Base-by-base conservation (phyloP, 2,113 vertebrate species). In the Silurus glanis region DNA sequence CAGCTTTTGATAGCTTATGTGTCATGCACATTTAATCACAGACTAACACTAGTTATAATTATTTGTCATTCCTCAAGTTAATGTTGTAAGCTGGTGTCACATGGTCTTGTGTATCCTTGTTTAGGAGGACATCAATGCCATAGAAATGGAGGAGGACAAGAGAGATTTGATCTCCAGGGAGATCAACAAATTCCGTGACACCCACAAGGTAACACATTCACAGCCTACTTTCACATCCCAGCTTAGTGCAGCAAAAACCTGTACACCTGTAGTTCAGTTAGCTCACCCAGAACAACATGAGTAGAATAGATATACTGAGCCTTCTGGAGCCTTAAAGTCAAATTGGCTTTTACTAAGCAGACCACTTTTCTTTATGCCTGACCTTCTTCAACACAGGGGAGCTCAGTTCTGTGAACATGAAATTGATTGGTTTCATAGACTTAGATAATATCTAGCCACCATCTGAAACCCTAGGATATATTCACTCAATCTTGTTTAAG, bases 161-260 rank as follows among this genome's bases (percentile, higher is more conserved):
- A 97, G 98, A 95, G 98, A 99, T 96, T 96, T 99, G 95, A 99
- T 99, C 96, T 99, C 98, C 90, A 96, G 98, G 95, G 98, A 99
- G 96, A 99, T 99, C 95, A 99, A 97, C 97, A 99, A 99, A 97
- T 99, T 99, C 94, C 97, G 98, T 91, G 98, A 99, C 93, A 99
- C 98, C 89, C 98, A 99, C 95, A 99, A 99, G 98, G 98, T 99
- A 97, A 97, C 96, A 96, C 72, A 61, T 80, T 61, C 7, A 51
- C 66, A 47, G 56, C 64, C 37, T 69, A 75, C n/a, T 71, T 83
- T 45, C 66, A 83, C 61, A 53, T 76, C 14, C 62, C 82, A 82
- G 84, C 81, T 37, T 82, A 88, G 84, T 62, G 47, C 67, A 62
- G 62, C 67, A 82, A 79, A 84, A 81, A 78, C 69, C 45, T 85